phyloP scores from a whole-genome alignment of 2,888 invertebrate species.

The Apodemia zela region DNA sequence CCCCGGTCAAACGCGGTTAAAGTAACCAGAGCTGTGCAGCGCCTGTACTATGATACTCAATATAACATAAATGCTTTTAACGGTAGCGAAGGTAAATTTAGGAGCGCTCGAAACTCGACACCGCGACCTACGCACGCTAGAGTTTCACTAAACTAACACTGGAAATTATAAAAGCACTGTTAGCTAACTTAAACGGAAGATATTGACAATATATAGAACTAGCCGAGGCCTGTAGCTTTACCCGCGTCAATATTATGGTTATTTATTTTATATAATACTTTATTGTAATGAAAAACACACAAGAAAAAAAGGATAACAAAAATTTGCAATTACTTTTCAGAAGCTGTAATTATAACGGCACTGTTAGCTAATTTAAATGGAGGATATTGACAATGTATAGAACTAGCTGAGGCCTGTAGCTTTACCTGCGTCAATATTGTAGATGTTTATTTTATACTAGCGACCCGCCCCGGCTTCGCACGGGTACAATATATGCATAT shows the following conservation, averaged over 20 bases:
- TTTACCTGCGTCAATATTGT: not conserved
- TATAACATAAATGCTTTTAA: conserved; percentile 77
- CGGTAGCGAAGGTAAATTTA: conserved; percentile 77
- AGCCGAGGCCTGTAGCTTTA: not conserved
- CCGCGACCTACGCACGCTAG: conserved; percentile 57
- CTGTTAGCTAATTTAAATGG: not conserved
- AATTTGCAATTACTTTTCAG: no score
- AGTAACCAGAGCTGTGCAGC: conserved; percentile 37
- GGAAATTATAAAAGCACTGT: conserved; percentile 29
- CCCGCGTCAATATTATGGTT: not conserved
- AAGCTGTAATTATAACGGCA: conserved; percentile 26
- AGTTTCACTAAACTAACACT: conserved; percentile 49
- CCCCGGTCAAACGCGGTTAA: conserved; percentile 17
- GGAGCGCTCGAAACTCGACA: conserved; percentile 70
- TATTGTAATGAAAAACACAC: no score
- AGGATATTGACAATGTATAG: not conserved
- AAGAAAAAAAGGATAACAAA: no score
- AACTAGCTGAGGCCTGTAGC: not conserved
- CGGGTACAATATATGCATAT: no score
- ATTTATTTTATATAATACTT: no score
- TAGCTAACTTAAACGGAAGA: conserved; percentile 10
- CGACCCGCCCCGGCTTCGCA: no score
- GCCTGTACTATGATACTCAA: conserved; percentile 69
- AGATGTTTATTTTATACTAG: no score
- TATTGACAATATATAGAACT: conserved; percentile 1